Evolutionary conservation across 2,797 vertebrate genomes (phyloP), one percentile per base, ranked within the genome.

Genomic region (Sebastes diploproa): DNA sequence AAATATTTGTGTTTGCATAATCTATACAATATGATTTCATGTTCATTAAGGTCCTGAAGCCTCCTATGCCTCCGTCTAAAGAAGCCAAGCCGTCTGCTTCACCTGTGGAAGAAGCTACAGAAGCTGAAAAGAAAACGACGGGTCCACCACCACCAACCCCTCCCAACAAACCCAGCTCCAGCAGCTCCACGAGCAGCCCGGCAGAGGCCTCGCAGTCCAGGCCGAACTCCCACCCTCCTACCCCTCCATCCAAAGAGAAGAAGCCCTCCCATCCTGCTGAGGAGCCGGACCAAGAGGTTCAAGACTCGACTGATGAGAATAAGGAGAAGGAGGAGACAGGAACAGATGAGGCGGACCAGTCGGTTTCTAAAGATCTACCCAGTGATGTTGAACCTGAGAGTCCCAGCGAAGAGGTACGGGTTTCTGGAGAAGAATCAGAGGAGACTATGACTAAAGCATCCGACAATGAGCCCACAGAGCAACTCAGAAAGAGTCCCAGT

Each of bases 121-220:
- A 84, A n/a, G 55, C 81, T 29, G 81, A 80, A 10, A 5, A 85
- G 29, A 94, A 92, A 72, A 95, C 96, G 76, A 78, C 78, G 3
- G 88, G 80, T 27, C 94, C 91, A 81, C 95, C 95, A 82, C 95
- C 95, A 8, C 93, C 90, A 11, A 88, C 94, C 80, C 96, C 96
- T 61, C 96, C 95, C 23, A 80, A 56, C 92, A 97, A 97, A 89
- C 92, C 95, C 64, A 74, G 83, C n/a, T 46, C 80, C 7, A 62
- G 5, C 10, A 84, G 2, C 68, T 86, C 78, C 87, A 84, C 32
- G 6, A 75, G 85, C 42, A 71, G 50, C 52, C 60, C 38, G 12
- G 25, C 50, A 25, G 88, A 92, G 34, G 30, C 79, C 27, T 56
- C 81, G 3, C 89, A 92, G 7, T 56, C 84, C 27, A 88, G 55